phyloP scores from a whole-genome alignment of 2,888 invertebrate genomes.

The Epinotia demarniana region DNA sequence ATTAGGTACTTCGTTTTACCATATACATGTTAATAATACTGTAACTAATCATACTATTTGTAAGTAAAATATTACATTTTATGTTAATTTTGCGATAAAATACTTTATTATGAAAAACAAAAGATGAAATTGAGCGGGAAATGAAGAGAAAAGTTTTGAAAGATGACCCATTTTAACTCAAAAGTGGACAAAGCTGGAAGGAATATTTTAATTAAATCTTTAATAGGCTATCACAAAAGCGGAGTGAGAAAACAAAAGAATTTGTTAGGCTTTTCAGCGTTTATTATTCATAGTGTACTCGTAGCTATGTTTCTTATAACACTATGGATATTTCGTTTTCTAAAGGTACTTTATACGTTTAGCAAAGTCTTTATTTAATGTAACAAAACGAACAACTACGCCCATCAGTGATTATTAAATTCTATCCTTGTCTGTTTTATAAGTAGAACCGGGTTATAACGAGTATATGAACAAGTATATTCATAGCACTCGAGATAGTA shows the following conservation, averaged over 20 bases:
- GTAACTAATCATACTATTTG: too few relatives aligned
- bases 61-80: background rate
- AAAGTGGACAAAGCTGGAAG: constrained; percentile 28
- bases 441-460: background rate
- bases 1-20: background rate
- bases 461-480: background rate
- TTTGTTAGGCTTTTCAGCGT: constrained; percentile 20
- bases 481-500: background rate
- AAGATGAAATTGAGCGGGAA: constrained; percentile 40
- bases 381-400: constrained; percentile 3
- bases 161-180: constrained; percentile 41
- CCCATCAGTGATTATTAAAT: background rate
- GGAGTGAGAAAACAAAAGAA: constrained; percentile 29
- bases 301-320: constrained; percentile 5
- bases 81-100: constrained; percentile 17
- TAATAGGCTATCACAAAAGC: constrained; percentile 33
- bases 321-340: background rate
- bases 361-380: constrained; percentile 10
- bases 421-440: background rate
- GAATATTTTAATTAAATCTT: constrained; percentile 45
- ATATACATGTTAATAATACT: too few relatives aligned
- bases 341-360: background rate
- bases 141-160: constrained; percentile 44
- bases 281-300: constrained; percentile 25
- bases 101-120: constrained; percentile 37